Evolutionary conservation across 2,888 invertebrate genomes (phyloP), one percentile per base, ranked within the genome.

Genomic region (Orchestes rusci): DNA sequence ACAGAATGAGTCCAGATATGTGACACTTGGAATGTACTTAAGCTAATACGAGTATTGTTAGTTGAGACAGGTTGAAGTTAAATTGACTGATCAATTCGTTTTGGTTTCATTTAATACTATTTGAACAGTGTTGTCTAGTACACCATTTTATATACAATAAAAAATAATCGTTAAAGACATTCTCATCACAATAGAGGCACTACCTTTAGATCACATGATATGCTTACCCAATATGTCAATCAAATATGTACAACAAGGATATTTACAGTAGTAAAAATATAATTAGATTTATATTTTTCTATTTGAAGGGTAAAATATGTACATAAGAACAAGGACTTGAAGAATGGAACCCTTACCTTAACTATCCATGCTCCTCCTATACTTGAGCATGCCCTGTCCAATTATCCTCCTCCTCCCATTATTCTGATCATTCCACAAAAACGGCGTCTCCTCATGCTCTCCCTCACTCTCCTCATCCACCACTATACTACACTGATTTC

Each of bases 151-250:
- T n/a, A n/a, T n/a, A n/a, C n/a, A n/a, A n/a, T n/a, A n/a, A n/a
- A n/a, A n/a, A n/a, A n/a, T n/a, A n/a, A n/a, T n/a, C n/a, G n/a
- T n/a, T n/a, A n/a, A n/a, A n/a, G 23, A 23, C 56, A 59, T 47
- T 43, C 34, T 60, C 57, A 64, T 59, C 59, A 61, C 62, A 63
- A 58, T 63, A 64, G 64, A 69, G 69, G 69, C 70, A 70, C 69
- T 70, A 69, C 68, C 65, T 61, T 53, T 62, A 67, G 64, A 68
- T 69, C 67, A 69, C 67, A 68, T 69, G 69, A 69, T 69, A 69
- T 69, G 68, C 64, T 62, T 65, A 57, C 54, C 12, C 28, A 36
- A 36, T 43, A 39, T 38, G 23, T 37, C 16, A 36, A 27, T 33
- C 20, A 30, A 5, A 18, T 20, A 43, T 35, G 28, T 43, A 43